Evolutionary conservation across 2,797 vertebrate genomes (phyloP), one percentile per base, ranked within the genome.

Genomic region (Brachyalestes nurse): DNA sequence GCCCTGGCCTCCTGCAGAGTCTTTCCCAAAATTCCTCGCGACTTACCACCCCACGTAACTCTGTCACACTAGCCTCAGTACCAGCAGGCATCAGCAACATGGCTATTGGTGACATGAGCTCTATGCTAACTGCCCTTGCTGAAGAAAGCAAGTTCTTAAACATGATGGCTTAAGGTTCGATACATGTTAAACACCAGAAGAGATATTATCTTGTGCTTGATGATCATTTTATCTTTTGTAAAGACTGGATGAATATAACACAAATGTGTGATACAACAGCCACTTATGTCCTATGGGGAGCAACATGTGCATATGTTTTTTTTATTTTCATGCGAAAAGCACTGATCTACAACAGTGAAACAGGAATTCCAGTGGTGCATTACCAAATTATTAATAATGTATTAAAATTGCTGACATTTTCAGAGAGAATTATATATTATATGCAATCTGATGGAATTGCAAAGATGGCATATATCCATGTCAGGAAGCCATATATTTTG

Each of bases 41-140:
- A 69, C 96, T 99, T 86, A 99, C 97, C 0, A 99, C 97, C 69
- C 98, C 98, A n/a, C 96, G 97, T 75, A 98, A 96, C 91, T 99
- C 97, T 60, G 93, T 99, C 88, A 97, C 97, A 2, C 90, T 95
- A 19, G 94, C 97, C 6, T 96, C 97, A 5, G 93, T 98, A 84
- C 97, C 97, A 0, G 79, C 95, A 0, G 98, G 97, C 83, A 95
- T 98, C 82, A 96, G 97, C 92, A 99, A 99, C 93, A 99, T 99
- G 98, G 98, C 98, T 34, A 99, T 99, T 0, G 98, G 98, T 23
- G 97, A 99, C 84, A 99, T 99, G 98, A 99, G 94, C 93, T 99
- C 98, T 77, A 97, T 99, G 98, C 95, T 99, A 79, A 98, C 96
- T 42, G 97, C 98, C 5, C 90, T 99, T 90, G 98, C 97, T 0